phyloP scores from a whole-genome alignment of 23 tunicate species.

The Pegea sp. region DNA sequence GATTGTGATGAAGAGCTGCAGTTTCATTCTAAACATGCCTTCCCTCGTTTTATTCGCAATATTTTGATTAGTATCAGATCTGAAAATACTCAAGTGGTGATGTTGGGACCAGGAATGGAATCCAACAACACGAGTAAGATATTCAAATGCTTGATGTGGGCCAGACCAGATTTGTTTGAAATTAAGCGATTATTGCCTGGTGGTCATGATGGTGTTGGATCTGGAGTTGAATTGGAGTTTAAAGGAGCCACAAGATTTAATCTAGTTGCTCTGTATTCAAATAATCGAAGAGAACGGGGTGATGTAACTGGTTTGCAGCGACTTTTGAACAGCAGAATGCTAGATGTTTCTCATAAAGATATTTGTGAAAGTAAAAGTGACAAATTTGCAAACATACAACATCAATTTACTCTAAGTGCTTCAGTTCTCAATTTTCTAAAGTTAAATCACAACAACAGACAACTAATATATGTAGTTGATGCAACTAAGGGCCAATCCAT shows the following conservation, averaged over 20 bases:
- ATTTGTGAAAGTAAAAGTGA: not conserved
- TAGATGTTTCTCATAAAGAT: conserved; percentile 6
- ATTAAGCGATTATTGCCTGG: conserved; percentile 72
- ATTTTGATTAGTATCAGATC: conserved; percentile 34
- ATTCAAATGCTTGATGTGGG: conserved; percentile 56
- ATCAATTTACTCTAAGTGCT: conserved; percentile 22
- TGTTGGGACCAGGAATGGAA: conserved; percentile 92
- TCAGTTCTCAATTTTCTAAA: conserved; percentile 46
- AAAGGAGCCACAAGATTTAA: conserved; percentile 67
- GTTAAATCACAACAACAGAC: conserved; percentile 7
- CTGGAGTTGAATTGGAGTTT: conserved; percentile 73
- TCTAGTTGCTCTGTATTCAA: conserved; percentile 70
- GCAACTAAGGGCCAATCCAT: conserved; percentile 29
- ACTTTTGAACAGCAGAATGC: conserved; percentile 34
- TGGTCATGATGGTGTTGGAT: conserved; percentile 77
- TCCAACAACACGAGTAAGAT: conserved; percentile 67
- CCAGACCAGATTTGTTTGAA: conserved; percentile 45
- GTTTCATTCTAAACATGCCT: conserved; percentile 7
- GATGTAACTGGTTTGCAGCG: conserved; percentile 32
- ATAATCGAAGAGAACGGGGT: conserved; percentile 28
- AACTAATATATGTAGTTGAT: conserved; percentile 63
- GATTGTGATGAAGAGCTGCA: conserved; percentile 6
- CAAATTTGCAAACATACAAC: not conserved
- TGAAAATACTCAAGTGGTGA: conserved; percentile 51
- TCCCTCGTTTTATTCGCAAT: conserved; percentile 40